Evolutionary conservation across 2,888 invertebrate genomes (phyloP), one percentile per base, ranked within the genome.

Genomic region (Leptura quadrifasciata): DNA sequence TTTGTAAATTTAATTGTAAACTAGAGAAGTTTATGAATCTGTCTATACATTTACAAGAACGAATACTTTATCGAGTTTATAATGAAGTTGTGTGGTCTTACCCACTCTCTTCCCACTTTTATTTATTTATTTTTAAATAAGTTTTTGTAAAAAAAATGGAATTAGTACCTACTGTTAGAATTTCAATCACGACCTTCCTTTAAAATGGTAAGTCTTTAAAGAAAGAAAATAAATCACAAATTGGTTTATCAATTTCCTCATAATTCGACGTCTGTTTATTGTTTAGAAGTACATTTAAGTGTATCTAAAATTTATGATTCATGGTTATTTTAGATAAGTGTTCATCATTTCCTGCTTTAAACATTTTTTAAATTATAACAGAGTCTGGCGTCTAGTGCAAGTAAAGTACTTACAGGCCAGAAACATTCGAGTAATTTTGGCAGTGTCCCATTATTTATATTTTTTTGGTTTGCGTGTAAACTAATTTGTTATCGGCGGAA

Each of bases 321-420:
- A 63, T 15, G 63, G 31, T 61, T 61, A 61, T 61, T 61, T 31
- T 31, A 61, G 61, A 58, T 61, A 60, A 60, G 18, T 21, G 21
- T 31, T 27, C 17, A 39, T 63, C 63, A 63, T 63, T 63, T 63
- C 63, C 63, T 63, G 63, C 20, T 63, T 39, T 63, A 35, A 9
- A 20, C 8, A 18, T 12, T 63, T 60, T 27, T 39, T 63, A n/a
- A 63, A 63, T 5, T 3, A 63, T 2, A 18, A 2, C 39, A 63
- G 39, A 63, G 39, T 21, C 6, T 24, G 20, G 15, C 9, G 35
- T 1, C 1, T 3, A 12, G 17, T 17, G 17, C 12, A 35, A 35
- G 35, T 31, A 5, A 35, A 63, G 39, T 39, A 39, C 10, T 39
- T 9, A 39, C 5, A 39, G 35, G 10, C 35, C 10, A 39, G 35